Percentiles rank a stretch among this genome's conserved stretches.
Evolutionary conservation across 2,888 invertebrate genomes (phyloP).

Genomic region (Drosophila maculinotata): DNA sequence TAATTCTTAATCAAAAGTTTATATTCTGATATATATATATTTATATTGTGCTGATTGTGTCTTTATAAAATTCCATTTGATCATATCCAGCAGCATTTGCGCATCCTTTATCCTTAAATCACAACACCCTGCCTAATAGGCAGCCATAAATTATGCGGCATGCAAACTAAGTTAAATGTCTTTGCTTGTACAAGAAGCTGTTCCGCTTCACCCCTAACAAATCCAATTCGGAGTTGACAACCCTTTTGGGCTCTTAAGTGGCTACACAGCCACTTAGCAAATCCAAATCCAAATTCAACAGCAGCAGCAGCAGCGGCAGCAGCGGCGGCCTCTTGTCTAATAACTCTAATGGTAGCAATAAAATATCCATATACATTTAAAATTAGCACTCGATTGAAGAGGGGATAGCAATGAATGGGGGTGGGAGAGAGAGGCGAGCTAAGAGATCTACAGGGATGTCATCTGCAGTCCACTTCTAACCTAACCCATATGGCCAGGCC

Average conservation of each 20-base stretch:
- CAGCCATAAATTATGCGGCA: constrained; percentile 23
- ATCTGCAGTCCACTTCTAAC: constrained; percentile 53
- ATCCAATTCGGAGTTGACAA: background rate
- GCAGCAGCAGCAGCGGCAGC: constrained; percentile 41
- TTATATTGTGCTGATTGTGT: too few species aligned
- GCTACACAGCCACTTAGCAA: constrained; percentile 59
- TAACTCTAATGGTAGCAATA: constrained; percentile 82
- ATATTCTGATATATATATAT: too few species aligned
- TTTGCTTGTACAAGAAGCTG: background rate
- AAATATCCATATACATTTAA: constrained; percentile 81
- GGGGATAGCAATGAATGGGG: background rate
- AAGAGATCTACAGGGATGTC: constrained; percentile 51
- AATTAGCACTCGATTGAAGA: constrained; percentile 71
- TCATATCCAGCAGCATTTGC: background rate
- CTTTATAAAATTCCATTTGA: background rate
- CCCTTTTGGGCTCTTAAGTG: constrained; percentile 40
- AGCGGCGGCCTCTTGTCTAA: constrained; percentile 58
- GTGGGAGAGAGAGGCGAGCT: constrained; percentile 1
- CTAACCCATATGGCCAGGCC: constrained; percentile 70
- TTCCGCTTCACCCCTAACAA: background rate
- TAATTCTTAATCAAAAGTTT: too few species aligned
- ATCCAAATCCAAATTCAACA: constrained; percentile 44
- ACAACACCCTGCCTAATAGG: background rate
- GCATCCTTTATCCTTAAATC: background rate
- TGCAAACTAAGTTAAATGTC: constrained; percentile 16